Evolutionary conservation across 2,113 vertebrate species (phyloP), one percentile per base, ranked within the genome.

Genomic region (Picathartes gymnocephalus): DNA sequence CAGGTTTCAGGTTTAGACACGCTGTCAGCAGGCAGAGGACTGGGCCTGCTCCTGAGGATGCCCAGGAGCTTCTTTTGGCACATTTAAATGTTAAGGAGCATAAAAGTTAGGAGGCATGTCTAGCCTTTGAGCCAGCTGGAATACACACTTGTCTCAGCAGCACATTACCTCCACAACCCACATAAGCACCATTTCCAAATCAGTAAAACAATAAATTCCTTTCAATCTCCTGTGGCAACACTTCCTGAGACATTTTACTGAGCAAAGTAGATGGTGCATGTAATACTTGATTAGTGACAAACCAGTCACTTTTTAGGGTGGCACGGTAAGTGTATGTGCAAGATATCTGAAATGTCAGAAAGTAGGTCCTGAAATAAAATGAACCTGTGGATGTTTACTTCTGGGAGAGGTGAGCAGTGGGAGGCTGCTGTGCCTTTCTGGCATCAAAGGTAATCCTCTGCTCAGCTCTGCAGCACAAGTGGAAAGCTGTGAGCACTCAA

Each of bases 51-150:
- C 44, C 85, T 74, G 85, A 96, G 80, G 95, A 81, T 96, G 92
- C 94, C 94, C 93, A 97, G 93, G 82, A 97, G 95, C 94, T 96
- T 93, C 95, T 93, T 92, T 88, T 97, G 94, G 94, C 93, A 81
- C 60, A 53, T 68, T 60, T 71, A 56, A 95, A 62, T 86, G 68
- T 56, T 96, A 92, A 83, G 72, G 76, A 95, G 78, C 35, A 86
- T 88, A 64, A 80, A 93, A 95, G 88, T 90, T 69, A 39, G 88
- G 80, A 96, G 95, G 95, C 95, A 96, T 96, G 93, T 97, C 96
- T 97, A 96, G 92, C 93, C 93, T 96, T 91, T 82, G 90, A 91
- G 94, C 90, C 94, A 97, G 88, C 93, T 97, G 95, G 94, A 97
- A 95, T 60, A 96, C 27, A 1, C 90, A 23, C 80, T 97, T 90